phyloP scores from a whole-genome alignment of 2,888 invertebrate genomes.

The Epinotia bilunana region DNA sequence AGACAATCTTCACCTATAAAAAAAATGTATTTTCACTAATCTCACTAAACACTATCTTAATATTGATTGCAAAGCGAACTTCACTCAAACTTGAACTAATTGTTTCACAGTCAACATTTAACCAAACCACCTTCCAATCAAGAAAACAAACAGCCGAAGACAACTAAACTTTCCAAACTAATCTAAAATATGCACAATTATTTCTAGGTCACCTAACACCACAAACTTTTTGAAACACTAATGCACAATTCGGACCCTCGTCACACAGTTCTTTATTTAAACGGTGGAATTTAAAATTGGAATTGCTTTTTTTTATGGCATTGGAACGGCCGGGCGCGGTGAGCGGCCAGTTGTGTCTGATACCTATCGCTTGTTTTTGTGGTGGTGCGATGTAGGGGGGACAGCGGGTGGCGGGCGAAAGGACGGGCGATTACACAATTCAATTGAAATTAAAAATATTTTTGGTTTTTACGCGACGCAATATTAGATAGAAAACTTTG shows the following conservation, averaged over 20 bases:
- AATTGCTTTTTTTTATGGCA: constrained; percentile 34
- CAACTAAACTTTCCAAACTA: not conserved
- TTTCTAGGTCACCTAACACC: not conserved
- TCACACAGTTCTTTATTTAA: constrained; percentile 35
- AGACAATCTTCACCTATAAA: too few relatives aligned
- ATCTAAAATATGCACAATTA: not conserved
- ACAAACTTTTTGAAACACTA: not conserved
- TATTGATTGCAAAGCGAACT: not conserved
- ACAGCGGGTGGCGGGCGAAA: constrained; percentile 15
- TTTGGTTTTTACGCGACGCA: too few relatives aligned
- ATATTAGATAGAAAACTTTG: too few relatives aligned
- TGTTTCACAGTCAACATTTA: constrained; percentile 23
- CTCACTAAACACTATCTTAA: too few relatives aligned
- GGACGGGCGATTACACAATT: not conserved
- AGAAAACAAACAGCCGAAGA: constrained; percentile 4
- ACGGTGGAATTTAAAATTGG: constrained; percentile 20
- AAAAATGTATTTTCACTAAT: not conserved
- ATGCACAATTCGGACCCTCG: constrained; percentile 5
- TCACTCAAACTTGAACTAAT: constrained; percentile 9
- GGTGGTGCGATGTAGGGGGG: constrained; percentile 16
- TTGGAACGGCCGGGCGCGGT: constrained; percentile 35
- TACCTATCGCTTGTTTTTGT: constrained; percentile 35
- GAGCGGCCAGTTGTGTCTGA: constrained; percentile 41
- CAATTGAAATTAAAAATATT: not conserved
- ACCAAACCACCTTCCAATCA: constrained; percentile 8